Base-by-base conservation (phyloP, 2,888 invertebrate species). In the Bombylius discolor region DNA sequence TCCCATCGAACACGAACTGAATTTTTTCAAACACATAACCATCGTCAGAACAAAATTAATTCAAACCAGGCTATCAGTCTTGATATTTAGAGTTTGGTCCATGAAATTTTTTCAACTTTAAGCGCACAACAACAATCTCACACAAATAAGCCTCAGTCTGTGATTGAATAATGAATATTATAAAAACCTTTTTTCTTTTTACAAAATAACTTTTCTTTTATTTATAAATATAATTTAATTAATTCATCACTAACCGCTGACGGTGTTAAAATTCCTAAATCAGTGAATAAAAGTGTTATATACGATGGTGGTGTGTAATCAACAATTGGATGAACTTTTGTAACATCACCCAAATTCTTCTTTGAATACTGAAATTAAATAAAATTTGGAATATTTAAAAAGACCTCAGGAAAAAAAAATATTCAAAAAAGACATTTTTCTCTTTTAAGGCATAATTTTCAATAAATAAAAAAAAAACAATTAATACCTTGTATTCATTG, bases 191-290 rank as follows among this genome's bases (percentile, higher is more conserved):
- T 36, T 36, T 7, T 36, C 4, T 7, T 36, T 36, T 36, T 36
- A 36, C 34, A 7, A 36, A 36, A 36, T 36, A 23, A 2, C 3
- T 23, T 23, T 3, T 23, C 23, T 23, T 23, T 23, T 42, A 11
- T 42, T 83, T 81, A 96, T 68, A 93, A 81, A 76, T 99, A 99
- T 60, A 99, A 77, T 75, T 97, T 95, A 61, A 99, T 93, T 32
- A 99, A 79, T 78, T 97, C 95, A 68, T 98, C 98, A 72, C 96
- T 95, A 34, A 99, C 95, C 52, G 97, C 98, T 0, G 96, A 92
- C 0, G 99, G 95, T 3, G 97, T 93, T 33, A 99, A 76, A 60
- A 96, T 91, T 3, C 98, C 99, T 59, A 98, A 77, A 75, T 99
- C 98, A 0, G 97, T 98, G 69, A 98, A 93, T 34, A 99, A 77